These are phyloP conservation scores for Ferdinandea cuprea DNA, from an alignment of 2,888 invertebrate species.

Conservation along the genomic window DNA sequence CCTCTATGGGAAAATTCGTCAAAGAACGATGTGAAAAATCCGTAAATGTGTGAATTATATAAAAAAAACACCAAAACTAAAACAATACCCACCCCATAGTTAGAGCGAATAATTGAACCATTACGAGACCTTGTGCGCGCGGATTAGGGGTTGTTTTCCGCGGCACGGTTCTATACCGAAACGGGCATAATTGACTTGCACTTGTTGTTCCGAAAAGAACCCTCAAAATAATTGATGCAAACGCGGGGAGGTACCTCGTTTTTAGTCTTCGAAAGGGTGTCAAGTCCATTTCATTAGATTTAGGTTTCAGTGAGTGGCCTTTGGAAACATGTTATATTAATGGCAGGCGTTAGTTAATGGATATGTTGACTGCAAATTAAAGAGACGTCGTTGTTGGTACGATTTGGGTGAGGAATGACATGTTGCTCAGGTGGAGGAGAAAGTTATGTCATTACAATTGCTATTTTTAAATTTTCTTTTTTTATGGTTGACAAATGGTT, in stretches of 20 bases:
- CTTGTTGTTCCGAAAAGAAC: slow-evolving; percentile 34
- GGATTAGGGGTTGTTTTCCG: slow-evolving; percentile 25
- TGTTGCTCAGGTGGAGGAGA: no score
- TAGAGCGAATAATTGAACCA: slow-evolving; percentile 19
- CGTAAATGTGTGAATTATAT: slow-evolving; percentile 5
- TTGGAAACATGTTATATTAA: background rate
- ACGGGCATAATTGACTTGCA: slow-evolving; percentile 36
- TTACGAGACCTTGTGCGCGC: slow-evolving; percentile 3
- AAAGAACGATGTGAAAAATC: background rate
- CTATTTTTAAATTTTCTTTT: no score
- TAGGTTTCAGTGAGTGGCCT: background rate
- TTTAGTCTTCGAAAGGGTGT: background rate
- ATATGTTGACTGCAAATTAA: background rate
- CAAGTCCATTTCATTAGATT: slow-evolving; percentile 26
- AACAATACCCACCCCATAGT: slow-evolving; percentile 23
- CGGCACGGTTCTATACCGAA: slow-evolving; percentile 29
- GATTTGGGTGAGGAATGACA: no score
- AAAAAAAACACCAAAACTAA: slow-evolving; percentile 12
- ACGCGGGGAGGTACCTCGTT: background rate
- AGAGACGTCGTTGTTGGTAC: background rate
- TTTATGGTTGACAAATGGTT: no score
- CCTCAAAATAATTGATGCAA: slow-evolving; percentile 10
- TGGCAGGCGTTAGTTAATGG: background rate
- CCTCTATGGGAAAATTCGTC: slow-evolving; percentile 1
- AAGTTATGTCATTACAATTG: no score